phyloP scores from a whole-genome alignment of 2,113 vertebrate genomes.

The Notechis scutatus region DNA sequence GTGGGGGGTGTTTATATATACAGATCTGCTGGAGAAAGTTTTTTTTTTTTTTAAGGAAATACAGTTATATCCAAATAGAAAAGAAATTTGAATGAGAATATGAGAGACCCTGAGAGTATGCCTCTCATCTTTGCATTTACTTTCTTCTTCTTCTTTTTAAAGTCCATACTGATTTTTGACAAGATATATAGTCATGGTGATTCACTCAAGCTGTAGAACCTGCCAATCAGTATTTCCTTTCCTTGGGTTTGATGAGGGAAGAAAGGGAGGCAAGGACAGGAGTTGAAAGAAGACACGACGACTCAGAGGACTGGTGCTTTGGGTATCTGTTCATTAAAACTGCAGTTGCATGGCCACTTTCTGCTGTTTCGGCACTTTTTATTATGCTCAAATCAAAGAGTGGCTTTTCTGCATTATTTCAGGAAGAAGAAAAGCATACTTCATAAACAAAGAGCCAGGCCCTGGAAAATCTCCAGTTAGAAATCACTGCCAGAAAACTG shows the following conservation, averaged over 20 bases:
- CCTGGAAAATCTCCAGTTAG: constrained; percentile 41
- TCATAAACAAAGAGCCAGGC: constrained; percentile 55
- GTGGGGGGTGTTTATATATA: constrained; percentile 64
- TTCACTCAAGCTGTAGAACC: constrained; percentile 55
- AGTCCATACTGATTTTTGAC: constrained; percentile 66
- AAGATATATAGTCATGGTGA: constrained; percentile 62
- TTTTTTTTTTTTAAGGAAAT: constrained; percentile 48
- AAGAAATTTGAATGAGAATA: constrained; percentile 66
- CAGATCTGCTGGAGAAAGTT: constrained; percentile 70
- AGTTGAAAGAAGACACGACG: constrained; percentile 49
- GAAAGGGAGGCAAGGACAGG: constrained; percentile 46
- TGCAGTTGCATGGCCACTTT: constrained; percentile 47
- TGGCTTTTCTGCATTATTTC: constrained; percentile 39
- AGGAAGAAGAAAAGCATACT: constrained; percentile 44
- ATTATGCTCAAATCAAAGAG: constrained; percentile 51
- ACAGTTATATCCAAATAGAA: constrained; percentile 70
- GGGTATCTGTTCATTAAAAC: constrained; percentile 62
- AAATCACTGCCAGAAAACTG: constrained; percentile 37
- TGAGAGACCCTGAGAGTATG: constrained; percentile 57
- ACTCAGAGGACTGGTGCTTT: constrained; percentile 40
- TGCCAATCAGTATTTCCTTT: constrained; percentile 64
- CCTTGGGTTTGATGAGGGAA: constrained; percentile 58
- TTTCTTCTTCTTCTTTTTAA: constrained; percentile 66
- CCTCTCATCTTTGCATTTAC: constrained; percentile 65
- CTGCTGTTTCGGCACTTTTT: constrained; percentile 57